Evolutionary conservation across 2,888 invertebrate genomes (phyloP), one percentile per base, ranked within the genome.

Genomic region (Mythimna impura): DNA sequence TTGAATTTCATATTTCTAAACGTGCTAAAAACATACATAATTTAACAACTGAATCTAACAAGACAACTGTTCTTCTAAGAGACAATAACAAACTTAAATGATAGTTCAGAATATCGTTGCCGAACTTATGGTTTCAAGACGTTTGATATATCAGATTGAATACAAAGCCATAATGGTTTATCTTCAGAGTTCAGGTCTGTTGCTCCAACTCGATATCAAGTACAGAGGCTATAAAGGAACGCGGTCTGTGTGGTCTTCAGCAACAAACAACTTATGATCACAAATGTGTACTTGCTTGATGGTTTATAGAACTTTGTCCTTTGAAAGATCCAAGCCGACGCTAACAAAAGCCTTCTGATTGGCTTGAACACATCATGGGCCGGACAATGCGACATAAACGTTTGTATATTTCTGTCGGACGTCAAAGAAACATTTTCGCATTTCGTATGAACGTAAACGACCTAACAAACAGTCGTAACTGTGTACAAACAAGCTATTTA

Each of bases 321-420:
- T 90, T 92, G 90, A 78, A 75, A 84, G 71, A 87, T 81, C 78
- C 77, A 86, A 80, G 89, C 90, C 93, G 91, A 88, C 89, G 84
- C 83, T 78, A 84, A 89, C 90, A 89, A 91, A 88, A 88, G 88
- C 80, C 75, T 82, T 73, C 83, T 91, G 93, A 93, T 93, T 92
- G 92, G 90, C 88, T 89, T 83, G 88, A 89, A 90, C 91, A 89
- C 88, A 89, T 89, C 88, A 87, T 71, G 80, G 73, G 71, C 76
- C 78, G 89, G 88, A 95, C 94, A 95, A 95, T 94, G 89, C 91
- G 78, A 91, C 94, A 95, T 95, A 95, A 95, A 94, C 84, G 90
- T 91, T 92, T 91, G 90, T 89, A 89, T 90, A 89, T 89, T 91
- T 90, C 90, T 91, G 88, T 86, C 86, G 83, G 84, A 85, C 89